phyloP scores from a whole-genome alignment of 2,113 vertebrate species.

The Tonatia bakeri region DNA sequence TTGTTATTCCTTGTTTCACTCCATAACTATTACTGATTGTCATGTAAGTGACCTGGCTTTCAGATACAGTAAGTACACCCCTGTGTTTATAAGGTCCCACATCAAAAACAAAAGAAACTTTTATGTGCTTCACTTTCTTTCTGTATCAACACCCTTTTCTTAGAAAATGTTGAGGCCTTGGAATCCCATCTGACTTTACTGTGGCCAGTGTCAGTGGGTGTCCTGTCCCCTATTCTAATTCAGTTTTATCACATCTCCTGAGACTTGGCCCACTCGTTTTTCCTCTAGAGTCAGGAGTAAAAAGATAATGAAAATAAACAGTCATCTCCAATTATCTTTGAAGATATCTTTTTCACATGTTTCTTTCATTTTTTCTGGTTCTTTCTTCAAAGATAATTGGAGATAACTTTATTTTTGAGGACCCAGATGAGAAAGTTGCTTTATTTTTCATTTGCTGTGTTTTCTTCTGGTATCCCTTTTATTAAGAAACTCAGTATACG shows the following conservation, averaged over 20 bases:
- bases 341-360: not conserved
- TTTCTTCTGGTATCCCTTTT: not conserved
- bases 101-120: not conserved
- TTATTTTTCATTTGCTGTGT: not conserved
- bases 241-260: not conserved
- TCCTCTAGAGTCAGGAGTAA: not conserved
- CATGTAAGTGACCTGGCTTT: not conserved
- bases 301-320: not conserved
- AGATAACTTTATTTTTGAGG: not conserved
- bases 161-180: not conserved
- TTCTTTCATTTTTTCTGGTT: constrained; percentile 13
- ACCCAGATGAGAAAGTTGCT: not conserved
- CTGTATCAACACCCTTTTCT: not conserved
- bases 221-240: not conserved
- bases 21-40: not conserved
- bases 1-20: not conserved
- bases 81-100: not conserved
- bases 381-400: not conserved
- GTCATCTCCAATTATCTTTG: too few species aligned
- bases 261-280: not conserved
- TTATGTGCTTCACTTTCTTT: not conserved
- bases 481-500: not conserved
- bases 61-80: not conserved
- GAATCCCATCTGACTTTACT: not conserved
- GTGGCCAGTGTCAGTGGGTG: not conserved